Conservation (phyloP, 2,113 vertebrate genomes). For the Oryzias woworae region DNA sequence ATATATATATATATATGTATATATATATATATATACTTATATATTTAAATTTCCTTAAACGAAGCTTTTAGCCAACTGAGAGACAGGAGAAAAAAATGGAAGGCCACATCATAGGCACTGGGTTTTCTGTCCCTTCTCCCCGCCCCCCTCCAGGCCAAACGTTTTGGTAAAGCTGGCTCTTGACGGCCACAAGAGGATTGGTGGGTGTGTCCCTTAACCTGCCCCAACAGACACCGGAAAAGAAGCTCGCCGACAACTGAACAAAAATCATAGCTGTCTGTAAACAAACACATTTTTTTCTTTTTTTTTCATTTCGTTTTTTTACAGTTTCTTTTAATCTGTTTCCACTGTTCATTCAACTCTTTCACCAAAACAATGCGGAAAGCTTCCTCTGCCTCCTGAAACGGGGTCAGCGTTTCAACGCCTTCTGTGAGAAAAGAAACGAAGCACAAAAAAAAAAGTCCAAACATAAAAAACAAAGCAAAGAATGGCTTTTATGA, state of each 20-base stretch:
- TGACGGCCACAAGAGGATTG: conserved; percentile 65
- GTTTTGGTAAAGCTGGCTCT: conserved; percentile 78
- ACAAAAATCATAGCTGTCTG: conserved; percentile 78
- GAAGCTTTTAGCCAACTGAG: conserved; percentile 61
- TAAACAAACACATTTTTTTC: conserved; percentile 82
- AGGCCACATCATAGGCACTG: conserved; percentile 85
- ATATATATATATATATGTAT: too few relatives aligned
- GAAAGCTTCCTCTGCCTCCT: conserved; percentile 72
- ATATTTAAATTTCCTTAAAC: conserved; percentile 30
- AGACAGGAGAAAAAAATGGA: conserved; percentile 68
- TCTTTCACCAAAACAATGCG: conserved; percentile 62
- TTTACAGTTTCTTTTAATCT: conserved; percentile 42
- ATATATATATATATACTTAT: too few relatives aligned
- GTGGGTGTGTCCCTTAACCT: conserved; percentile 38
- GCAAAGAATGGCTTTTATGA: conserved; percentile 60
- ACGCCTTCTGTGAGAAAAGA: conserved; percentile 83
- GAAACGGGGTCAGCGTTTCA: conserved; percentile 59
- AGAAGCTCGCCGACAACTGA: conserved; percentile 55
- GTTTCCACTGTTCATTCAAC: conserved; percentile 66
- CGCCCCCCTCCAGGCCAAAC: conserved; percentile 67
- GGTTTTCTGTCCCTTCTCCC: conserved; percentile 60
- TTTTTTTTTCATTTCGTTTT: conserved; percentile 46
- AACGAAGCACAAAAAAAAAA: conserved; percentile 38
- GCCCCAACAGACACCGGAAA: conserved; percentile 45
- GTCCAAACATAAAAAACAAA: conserved; percentile 56